These are phyloP conservation scores for Beaufortia kweichowensis DNA, from an alignment of 2,113 vertebrate genomes.

Conservation along the genomic window DNA sequence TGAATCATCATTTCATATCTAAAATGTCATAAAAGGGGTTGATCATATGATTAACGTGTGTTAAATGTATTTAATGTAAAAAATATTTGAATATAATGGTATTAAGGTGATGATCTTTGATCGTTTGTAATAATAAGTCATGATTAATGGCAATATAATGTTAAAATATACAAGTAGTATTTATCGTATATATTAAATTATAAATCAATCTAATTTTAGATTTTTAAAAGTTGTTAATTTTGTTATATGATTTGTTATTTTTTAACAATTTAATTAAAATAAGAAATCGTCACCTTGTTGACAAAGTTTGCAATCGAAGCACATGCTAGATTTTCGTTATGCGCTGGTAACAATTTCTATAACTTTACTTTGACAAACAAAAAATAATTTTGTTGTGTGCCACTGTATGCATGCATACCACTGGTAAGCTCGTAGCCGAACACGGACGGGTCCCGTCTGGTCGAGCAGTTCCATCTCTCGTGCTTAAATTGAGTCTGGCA, in stretches of 20 bases:
- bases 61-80: no score
- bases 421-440: conserved; percentile 83
- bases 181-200: no score
- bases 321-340: no score
- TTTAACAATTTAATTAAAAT: no score
- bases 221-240: no score
- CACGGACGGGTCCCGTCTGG: conserved; percentile 62
- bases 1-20: conserved; percentile 8
- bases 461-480: conserved; percentile 91
- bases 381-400: neutral
- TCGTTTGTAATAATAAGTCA: neutral
- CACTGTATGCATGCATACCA: conserved; percentile 73
- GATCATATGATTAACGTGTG: neutral
- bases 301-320: no score
- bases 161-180: no score
- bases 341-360: neutral
- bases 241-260: no score
- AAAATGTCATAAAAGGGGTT: neutral
- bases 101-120: neutral
- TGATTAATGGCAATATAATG: no score
- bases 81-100: no score
- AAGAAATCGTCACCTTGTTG: no score
- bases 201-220: no score
- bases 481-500: conserved; percentile 89
- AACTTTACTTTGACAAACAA: neutral